Evolutionary conservation across 2,888 invertebrate species (phyloP), one percentile per base, ranked within the genome.

Genomic region (Altica lythri): DNA sequence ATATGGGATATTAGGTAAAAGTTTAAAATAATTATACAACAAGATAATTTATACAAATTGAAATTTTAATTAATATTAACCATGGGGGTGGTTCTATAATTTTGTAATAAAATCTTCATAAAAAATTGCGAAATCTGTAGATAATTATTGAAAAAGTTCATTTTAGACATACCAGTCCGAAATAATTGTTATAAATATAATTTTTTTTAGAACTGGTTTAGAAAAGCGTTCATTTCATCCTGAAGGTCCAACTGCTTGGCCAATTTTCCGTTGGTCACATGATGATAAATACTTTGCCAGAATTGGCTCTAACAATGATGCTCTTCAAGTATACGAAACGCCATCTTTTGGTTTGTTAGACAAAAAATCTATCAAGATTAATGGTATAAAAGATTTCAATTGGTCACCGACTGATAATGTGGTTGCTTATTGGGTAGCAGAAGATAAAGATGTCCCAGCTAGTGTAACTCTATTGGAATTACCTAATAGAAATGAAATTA

Each of bases 371-470:
- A 88, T 98, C 53, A 96, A 95, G 75, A 89, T 92, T 34, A 83
- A 86, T 4, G 92, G 92, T 30, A 92, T 95, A 67, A 81, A 92
- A 62, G 95, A 96, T 71, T 98, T 99, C 78, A 90, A 90, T 65
- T 99, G 99, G 98, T 98, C 97, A 0, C 98, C 99, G 0, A 91
- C 95, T 0, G 95, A 97, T 74, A 97, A 96, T 72, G 83, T 92
- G 25, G 84, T 99, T 38, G 97, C 97, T 0, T 99, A 96, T 76
- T 99, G 98, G 96, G 95, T 97, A 2, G 95, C 96, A 0, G 99
- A 99, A 78, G 90, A 94, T 72, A 95, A 96, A 71, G 92, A 95
- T 72, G 95, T 95, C 1, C 97, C 98, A 6, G 97, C 97, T 1
- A 84, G 95, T 68, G 96, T 98, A 1, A 94, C 92, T 0, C 81